Base-by-base conservation (phyloP, 1,140 invertebrate genomes). In the Oncopeltus fasciatus region DNA sequence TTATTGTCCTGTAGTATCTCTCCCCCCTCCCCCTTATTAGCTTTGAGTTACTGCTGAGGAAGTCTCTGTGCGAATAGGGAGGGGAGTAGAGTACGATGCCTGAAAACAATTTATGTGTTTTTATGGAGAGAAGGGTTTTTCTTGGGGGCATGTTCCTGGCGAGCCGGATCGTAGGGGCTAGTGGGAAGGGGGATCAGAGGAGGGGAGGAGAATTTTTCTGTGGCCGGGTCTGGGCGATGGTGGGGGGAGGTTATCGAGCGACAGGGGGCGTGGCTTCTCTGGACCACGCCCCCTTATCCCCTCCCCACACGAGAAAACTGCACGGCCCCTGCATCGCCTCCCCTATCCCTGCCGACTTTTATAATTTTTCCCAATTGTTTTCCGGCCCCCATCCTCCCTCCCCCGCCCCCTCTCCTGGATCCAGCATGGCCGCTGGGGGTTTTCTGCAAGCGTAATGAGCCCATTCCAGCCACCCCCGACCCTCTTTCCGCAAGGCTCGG, bases 91-190 rank as follows among this genome's bases (percentile, higher is more conserved):
- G 49, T 18, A 24, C 16, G 49, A 24, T 53, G 49, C 49, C 49
- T 53, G 49, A 53, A 53, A 53, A 53, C 49, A 53, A 53, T 53
- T 53, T 53, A 53, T 53, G 49, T 53, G 49, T 53, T 53, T 53
- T 53, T 53, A 53, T 53, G 49, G 49, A 53, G 49, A 26, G 49
- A 53, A 53, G 49, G 49, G 49, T 53, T 53, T 53, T 53, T 53
- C 49, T 53, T 53, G 18, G 49, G 49, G 49, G 49, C 49, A 53
- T 53, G 49, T 53, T 53, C 2, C 14, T 18, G 18, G 21, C 49
- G 2, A 26, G 49, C 26, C 20, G 16, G 49, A 20, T 20, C 44
- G n/a, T n/a, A n/a, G n/a, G n/a, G n/a, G n/a, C n/a, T n/a, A n/a
- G n/a, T n/a, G n/a, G n/a, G 31, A 38, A 14, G 14, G 31, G 31